These are phyloP conservation scores for Drosophila simulans DNA, from an alignment of 1,140 invertebrate species.

Conservation along the genomic window DNA sequence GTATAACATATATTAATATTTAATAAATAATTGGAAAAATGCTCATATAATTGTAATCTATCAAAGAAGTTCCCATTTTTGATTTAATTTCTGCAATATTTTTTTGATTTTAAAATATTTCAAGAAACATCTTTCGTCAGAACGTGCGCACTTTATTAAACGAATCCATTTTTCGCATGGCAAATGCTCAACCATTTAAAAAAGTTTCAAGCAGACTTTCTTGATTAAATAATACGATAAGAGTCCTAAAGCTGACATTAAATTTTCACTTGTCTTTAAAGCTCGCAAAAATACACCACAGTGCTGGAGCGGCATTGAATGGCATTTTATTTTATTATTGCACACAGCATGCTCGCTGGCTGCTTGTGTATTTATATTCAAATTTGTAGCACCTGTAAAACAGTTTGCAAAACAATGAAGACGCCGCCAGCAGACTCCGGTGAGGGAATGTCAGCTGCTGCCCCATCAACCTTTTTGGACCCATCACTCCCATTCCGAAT, in stretches of 20 bases:
- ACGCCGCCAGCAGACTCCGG: constrained; percentile 55
- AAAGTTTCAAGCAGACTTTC: not conserved
- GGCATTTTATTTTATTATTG: constrained; percentile 78
- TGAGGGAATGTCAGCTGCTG: constrained; percentile 44
- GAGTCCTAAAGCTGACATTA: not conserved
- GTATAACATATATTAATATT: not conserved
- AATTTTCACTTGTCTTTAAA: not conserved
- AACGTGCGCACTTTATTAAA: not conserved
- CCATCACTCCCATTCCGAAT: not conserved
- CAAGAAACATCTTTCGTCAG: too few species aligned
- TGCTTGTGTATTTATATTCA: constrained; percentile 77
- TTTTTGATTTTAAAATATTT: too few species aligned
- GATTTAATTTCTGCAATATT: not conserved
- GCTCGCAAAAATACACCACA: not conserved
- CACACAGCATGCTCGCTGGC: constrained; percentile 59
- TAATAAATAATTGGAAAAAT: not conserved
- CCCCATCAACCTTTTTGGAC: constrained; percentile 26
- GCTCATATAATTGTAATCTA: too few species aligned
- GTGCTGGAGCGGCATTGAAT: constrained; percentile 52
- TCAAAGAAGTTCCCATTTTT: too few species aligned
- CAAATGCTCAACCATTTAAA: not conserved
- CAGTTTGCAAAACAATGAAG: constrained; percentile 76
- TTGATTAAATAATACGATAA: not conserved
- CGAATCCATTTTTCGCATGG: too few species aligned
- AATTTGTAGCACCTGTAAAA: constrained; percentile 81